These are phyloP conservation scores for Muraenolepis orangiensis DNA, from an alignment of 2,797 vertebrate species.

Conservation along the genomic window DNA sequence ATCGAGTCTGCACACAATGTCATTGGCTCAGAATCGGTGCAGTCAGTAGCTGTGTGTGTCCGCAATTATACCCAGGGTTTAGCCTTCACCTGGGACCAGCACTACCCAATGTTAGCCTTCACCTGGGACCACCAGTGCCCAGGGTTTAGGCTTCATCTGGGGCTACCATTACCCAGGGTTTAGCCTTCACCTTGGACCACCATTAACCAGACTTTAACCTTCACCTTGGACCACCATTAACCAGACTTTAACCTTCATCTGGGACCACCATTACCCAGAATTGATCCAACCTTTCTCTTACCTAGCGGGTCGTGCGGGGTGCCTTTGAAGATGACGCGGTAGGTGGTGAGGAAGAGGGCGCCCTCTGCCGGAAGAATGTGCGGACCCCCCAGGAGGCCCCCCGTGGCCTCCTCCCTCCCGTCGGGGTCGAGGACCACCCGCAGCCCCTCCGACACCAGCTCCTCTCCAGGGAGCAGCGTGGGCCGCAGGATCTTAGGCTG, in stretches of 20 bases:
- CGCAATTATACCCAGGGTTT: no score
- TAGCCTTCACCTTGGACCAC: background rate
- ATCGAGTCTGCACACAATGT: no score
- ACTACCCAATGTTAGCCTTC: no score
- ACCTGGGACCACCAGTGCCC: no score
- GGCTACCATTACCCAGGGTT: background rate
- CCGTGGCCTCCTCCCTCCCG: slow-evolving; percentile 92
- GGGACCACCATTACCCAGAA: no score
- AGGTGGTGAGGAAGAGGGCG: slow-evolving; percentile 95
- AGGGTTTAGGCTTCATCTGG: no score
- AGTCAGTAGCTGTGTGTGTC: no score
- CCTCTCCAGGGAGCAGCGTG: slow-evolving; percentile 89
- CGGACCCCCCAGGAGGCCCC: slow-evolving; percentile 91
- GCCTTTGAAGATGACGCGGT: slow-evolving; percentile 96
- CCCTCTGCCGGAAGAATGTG: slow-evolving; percentile 98
- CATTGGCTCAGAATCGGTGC: no score
- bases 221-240: no score
- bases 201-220: no score
- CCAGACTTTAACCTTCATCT: no score
- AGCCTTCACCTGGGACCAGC: no score
- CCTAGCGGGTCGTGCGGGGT: slow-evolving; percentile 93
- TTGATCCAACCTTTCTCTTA: slow-evolving; percentile 61
- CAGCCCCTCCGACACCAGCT: slow-evolving; percentile 91
- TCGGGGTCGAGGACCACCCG: slow-evolving; percentile 93
- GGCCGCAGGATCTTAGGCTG: slow-evolving; percentile 97